Evolutionary conservation across 2,113 vertebrate species (phyloP).

Genomic region (Ammospiza nelsoni): DNA sequence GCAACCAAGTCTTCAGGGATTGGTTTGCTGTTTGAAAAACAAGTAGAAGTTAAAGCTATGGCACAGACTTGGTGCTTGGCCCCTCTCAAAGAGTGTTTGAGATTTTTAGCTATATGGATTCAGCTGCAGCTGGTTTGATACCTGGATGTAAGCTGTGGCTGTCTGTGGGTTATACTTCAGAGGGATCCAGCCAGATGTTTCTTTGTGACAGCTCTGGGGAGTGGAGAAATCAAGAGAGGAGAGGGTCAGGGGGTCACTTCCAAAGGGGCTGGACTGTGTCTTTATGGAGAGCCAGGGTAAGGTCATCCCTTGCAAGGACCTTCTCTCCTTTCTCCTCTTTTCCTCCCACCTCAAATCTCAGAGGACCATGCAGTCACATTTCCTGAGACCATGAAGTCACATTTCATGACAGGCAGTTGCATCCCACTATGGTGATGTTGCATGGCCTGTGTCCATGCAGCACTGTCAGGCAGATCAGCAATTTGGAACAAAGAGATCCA

Average conservation of each 20-base stretch:
- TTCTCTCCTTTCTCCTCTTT: not conserved
- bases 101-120: rapidly evolving
- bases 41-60: not conserved
- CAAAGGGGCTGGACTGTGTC: not conserved
- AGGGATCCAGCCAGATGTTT: not conserved
- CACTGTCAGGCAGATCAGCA: not conserved
- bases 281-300: not conserved
- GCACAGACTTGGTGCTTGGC: not conserved
- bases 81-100: rapidly evolving
- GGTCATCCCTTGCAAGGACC: not conserved
- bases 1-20: not conserved
- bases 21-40: conserved; percentile 8
- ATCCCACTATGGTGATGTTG: rapidly evolving
- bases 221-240: not conserved
- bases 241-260: not conserved
- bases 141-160: not conserved
- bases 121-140: not conserved
- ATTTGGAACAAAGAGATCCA: not conserved
- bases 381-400: not conserved
- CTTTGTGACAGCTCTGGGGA: not conserved
- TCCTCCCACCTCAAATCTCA: not conserved
- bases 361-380: not conserved
- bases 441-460: not conserved
- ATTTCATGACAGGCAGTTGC: not conserved
- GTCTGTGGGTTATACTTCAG: not conserved